Evolutionary conservation across 1,140 invertebrate species (phyloP).

Genomic region (Camponotus floridanus): DNA sequence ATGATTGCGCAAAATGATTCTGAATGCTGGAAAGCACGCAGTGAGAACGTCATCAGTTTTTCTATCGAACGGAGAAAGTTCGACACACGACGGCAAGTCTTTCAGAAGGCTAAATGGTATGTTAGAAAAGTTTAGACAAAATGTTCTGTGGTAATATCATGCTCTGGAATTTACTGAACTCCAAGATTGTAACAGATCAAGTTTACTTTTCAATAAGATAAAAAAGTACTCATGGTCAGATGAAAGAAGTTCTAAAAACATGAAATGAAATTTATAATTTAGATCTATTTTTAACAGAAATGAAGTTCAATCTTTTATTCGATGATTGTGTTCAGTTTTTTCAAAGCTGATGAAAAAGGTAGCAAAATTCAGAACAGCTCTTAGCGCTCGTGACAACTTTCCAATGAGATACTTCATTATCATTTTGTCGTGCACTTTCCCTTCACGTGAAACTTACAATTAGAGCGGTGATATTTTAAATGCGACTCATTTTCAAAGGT

Average conservation of each 20-base stretch:
- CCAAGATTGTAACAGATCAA: not conserved
- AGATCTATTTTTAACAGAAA: not conserved
- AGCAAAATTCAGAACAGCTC: slow-evolving; percentile 10
- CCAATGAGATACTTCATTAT: slow-evolving; percentile 55
- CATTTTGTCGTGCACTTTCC: slow-evolving; percentile 59
- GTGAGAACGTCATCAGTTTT: slow-evolving; percentile 36
- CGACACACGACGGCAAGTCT: not conserved
- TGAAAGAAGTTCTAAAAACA: not conserved
- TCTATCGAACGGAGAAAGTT: slow-evolving; percentile 64
- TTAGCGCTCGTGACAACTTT: slow-evolving; percentile 59
- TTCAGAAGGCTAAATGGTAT: not conserved
- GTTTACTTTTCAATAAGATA: not conserved
- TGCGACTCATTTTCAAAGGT: no score
- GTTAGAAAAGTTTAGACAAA: not conserved
- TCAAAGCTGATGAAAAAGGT: slow-evolving; percentile 53
- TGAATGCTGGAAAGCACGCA: not conserved
- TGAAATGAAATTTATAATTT: not conserved
- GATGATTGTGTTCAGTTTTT: slow-evolving; percentile 21
- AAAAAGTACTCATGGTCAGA: not conserved
- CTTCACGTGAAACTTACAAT: slow-evolving; percentile 34
- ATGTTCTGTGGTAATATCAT: not conserved
- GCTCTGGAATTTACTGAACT: not conserved
- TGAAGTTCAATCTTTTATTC: not conserved
- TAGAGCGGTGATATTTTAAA: not conserved
- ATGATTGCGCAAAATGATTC: slow-evolving; percentile 64